phyloP scores from a whole-genome alignment of 2,888 invertebrate species.

The Dicyrtoma fusca region DNA sequence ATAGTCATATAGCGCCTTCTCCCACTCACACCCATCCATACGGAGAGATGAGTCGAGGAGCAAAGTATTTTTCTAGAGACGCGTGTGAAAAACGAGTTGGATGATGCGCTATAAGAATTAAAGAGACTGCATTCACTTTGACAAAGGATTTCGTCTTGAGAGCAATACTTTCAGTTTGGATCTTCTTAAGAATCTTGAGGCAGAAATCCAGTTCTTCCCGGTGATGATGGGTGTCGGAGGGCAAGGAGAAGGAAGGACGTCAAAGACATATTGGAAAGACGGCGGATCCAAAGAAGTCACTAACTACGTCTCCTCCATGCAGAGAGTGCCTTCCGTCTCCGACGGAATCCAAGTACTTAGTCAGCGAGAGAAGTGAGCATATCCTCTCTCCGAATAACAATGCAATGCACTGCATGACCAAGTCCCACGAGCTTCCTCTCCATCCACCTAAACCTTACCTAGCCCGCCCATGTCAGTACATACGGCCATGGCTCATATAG shows the following conservation, averaged over 20 bases:
- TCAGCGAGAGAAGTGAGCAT: not conserved
- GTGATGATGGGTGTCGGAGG: conserved; percentile 43
- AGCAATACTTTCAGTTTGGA: conserved; percentile 1
- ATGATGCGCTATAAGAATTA: conserved; percentile 39
- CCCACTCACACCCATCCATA: too few species aligned
- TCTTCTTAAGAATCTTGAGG: conserved; percentile 11
- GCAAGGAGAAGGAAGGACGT: conserved; percentile 3
- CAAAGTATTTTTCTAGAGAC: conserved; percentile 24
- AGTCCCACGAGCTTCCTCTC: not conserved
- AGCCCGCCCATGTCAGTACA: too few species aligned
- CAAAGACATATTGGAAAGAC: not conserved
- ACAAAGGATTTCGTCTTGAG: conserved; percentile 26
- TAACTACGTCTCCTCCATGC: too few species aligned
- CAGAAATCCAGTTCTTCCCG: conserved; percentile 19
- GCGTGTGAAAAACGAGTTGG: conserved; percentile 40
- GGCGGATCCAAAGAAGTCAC: not conserved
- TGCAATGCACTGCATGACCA: not conserved
- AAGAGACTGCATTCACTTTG: conserved; percentile 39
- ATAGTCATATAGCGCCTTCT: too few species aligned
- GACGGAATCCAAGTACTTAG: too few species aligned
- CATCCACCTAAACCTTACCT: too few species aligned
- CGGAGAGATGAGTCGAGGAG: not conserved
- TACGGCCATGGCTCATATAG: conserved; percentile 11
- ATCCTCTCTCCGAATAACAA: not conserved
- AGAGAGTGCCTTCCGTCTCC: too few species aligned